Base-by-base conservation (phyloP, 2,888 invertebrate species). In the Drosophila longiperda region DNA sequence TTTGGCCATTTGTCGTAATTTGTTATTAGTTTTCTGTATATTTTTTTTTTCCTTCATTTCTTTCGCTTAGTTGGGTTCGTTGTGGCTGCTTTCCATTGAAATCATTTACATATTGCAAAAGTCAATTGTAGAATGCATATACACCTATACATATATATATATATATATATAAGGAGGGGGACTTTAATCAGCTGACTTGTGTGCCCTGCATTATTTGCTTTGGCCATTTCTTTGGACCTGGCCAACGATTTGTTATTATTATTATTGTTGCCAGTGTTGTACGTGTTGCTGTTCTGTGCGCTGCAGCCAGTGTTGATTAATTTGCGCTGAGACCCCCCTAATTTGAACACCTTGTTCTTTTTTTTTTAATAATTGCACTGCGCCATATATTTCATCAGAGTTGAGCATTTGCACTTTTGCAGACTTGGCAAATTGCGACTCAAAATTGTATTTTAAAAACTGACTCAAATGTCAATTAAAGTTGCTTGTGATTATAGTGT, bases 81-180 rank as follows among this genome's bases (percentile, higher is more conserved):
- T 65, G 62, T 73, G 45, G 64, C 64, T 73, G 90, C 83, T 87
- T 91, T 88, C 90, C 85, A 90, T 83, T 83, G 88, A 88, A 88
- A 88, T 89, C 87, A 88, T 88, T 88, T 88, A 85, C 88, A 88
- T 88, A 90, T 88, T 75, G 78, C 72, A 80, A 77, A 79, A 81
- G 83, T 79, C 72, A 72, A 77, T 73, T 63, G 70, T 66, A 71
- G 65, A 69, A 66, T 67, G 54, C 68, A 72, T 48, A 64, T 40
- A 23, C 53, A 58, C 33, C 48, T 29, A 55, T 36, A 64, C 11
- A 40, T 40, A 57, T 52, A 62, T 34, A 59, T 29, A 60, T 49
- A 52, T 33, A 52, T 60, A 40, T 49, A 66, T 69, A 32, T 4
- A 20, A 4, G 23, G 7, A 3, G 34, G 45, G 45, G 15, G n/a